Base-by-base conservation (phyloP, 2,113 vertebrate genomes). In the Larimichthys crocea region DNA sequence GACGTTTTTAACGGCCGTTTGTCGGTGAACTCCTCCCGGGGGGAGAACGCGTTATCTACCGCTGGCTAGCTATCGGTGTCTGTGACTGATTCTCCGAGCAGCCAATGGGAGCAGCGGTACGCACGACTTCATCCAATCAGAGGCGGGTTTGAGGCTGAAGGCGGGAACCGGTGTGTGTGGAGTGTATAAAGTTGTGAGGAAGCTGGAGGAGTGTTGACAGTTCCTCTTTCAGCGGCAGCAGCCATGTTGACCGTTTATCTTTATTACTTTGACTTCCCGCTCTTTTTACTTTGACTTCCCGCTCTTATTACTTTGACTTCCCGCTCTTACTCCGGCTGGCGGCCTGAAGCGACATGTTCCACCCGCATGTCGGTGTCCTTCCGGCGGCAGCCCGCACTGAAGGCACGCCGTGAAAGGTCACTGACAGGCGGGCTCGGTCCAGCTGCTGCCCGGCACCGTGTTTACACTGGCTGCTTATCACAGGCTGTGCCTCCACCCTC, bases 41-140 rank as follows among this genome's bases (percentile, higher is more conserved):
- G 26, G 20, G 14, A 66, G 2, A 46, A 46, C 52, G 62, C 62
- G 61, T 42, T 74, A 63, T 74, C 79, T 72, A 0, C 42, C 3
- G 44, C 57, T 44, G 17, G 48, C 60, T 31, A 66, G 77, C 82
- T 67, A 59, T 17, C 75, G 3, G 57, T 4, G 4, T 35, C 1
- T 5, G 1, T 35, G 74, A 91, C 3, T 17, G 89, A 82, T 83
- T 10, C 1, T 1, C 0, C 2, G 0, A 12, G 10, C 20, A 26
- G 84, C 92, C 88, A 93, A 92, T 88, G 1, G 35, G 5, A 42
- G 1, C 3, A 29, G 53, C 15, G 2, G 1, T 0, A n/a, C 10
- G 1, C 20, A 0, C 0, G 5, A 0, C 8, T 2, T 20, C 3
- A 26, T 2, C 88, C 88, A 90, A 84, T 87, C 78, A 73, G 44